These are phyloP conservation scores for Agonum fuliginosum DNA, from an alignment of 2,888 invertebrate genomes.

Conservation along the genomic window DNA sequence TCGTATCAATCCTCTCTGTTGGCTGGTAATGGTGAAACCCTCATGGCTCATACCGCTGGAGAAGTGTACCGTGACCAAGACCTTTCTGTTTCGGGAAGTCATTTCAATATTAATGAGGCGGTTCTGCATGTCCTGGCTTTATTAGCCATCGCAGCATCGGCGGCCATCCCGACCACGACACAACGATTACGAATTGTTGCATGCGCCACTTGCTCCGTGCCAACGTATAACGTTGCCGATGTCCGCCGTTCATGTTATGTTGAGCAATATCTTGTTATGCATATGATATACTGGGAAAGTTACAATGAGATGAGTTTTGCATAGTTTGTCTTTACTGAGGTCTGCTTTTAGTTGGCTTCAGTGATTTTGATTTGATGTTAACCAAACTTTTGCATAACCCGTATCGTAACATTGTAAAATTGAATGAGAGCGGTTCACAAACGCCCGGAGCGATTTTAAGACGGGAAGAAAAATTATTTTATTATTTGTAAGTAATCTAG, in stretches of 20 bases:
- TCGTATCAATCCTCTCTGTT: not conserved
- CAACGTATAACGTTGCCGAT: not conserved
- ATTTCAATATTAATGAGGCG: constrained; percentile 46
- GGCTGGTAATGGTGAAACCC: too few relatives aligned
- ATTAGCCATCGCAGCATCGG: not conserved
- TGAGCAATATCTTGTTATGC: not conserved
- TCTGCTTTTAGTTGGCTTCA: too few relatives aligned
- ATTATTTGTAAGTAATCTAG: too few relatives aligned
- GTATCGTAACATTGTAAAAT: too few relatives aligned
- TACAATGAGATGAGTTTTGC: not conserved
- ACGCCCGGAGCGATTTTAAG: too few relatives aligned
- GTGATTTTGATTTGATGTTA: too few relatives aligned
- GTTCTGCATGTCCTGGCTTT: constrained; percentile 33
- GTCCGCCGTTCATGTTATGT: not conserved
- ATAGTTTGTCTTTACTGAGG: too few relatives aligned
- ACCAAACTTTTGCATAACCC: too few relatives aligned
- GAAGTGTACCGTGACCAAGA: constrained; percentile 46
- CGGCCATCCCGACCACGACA: not conserved
- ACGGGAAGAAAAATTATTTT: too few relatives aligned
- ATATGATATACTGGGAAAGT: not conserved
- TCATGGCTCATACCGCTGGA: not conserved
- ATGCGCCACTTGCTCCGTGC: not conserved
- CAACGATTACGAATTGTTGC: constrained; percentile 8
- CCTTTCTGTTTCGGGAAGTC: constrained; percentile 48
- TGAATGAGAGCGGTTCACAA: too few relatives aligned